Conservation (phyloP, 2,888 invertebrate genomes). For the Lissonota sp. region DNA sequence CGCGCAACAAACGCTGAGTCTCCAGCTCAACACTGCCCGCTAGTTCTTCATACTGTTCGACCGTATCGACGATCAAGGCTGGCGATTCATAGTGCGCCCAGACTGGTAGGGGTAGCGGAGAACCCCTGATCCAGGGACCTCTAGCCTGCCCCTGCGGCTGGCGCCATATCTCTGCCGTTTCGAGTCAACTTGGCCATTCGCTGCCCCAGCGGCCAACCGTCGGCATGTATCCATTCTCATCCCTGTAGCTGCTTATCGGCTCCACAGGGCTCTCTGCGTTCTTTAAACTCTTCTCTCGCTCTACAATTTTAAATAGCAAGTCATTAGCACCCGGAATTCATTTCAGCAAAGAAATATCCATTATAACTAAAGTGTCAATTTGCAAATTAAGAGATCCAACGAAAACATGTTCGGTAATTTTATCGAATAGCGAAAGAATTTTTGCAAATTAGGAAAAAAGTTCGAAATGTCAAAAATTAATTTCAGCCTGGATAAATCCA, state of each 20-base stretch:
- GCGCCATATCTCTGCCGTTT: constrained; percentile 86
- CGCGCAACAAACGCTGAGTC: constrained; percentile 91
- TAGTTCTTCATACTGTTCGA: constrained; percentile 91
- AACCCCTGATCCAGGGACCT: constrained; percentile 87
- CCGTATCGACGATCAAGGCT: constrained; percentile 84
- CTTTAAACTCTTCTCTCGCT: constrained; percentile 83
- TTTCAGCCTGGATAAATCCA: too few relatives aligned
- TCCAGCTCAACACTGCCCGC: constrained; percentile 91
- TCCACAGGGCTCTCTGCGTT: constrained; percentile 84
- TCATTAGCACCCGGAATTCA: too few relatives aligned
- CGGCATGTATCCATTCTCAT: constrained; percentile 88
- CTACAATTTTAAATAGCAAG: constrained; percentile 66
- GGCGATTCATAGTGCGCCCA: constrained; percentile 87
- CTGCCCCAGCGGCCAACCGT: constrained; percentile 95
- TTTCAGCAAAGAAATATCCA: too few relatives aligned
- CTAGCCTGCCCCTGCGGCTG: constrained; percentile 83
- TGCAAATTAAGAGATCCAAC: too few relatives aligned
- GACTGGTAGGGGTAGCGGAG: constrained; percentile 91
- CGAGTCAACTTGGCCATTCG: constrained; percentile 99
- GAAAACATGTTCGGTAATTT: too few relatives aligned
- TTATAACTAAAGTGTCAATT: too few relatives aligned
- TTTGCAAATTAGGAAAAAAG: too few relatives aligned
- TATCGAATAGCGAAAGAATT: too few relatives aligned
- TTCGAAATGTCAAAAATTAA: too few relatives aligned
- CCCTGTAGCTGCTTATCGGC: constrained; percentile 85